Base-by-base conservation (phyloP, 2,797 vertebrate species). In the Dermochelys coriacea region DNA sequence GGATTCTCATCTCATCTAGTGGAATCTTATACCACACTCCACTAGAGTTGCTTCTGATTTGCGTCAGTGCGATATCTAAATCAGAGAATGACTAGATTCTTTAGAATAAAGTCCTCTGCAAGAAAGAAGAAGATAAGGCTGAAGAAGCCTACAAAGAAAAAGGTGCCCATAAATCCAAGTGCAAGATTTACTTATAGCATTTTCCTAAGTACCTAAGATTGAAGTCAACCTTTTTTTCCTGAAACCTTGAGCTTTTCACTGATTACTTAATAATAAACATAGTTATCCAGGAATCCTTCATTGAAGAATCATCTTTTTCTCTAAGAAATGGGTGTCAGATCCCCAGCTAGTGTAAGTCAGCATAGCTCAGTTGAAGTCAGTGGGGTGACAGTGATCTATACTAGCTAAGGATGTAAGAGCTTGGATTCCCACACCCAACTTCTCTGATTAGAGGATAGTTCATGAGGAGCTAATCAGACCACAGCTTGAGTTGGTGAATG, bases 341-440 rank as follows among this genome's bases (percentile, higher is more conserved):
- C 16, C 41, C 75, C 0, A 0, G n/a, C 37, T 41, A 68, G 18
- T 12, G 5, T 41, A 71, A 11, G 59, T 61, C 31, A 34, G 11
- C 3, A 51, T 52, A 52, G 37, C 49, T 79, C 59, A 45, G 16
- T 0, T 50, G 29, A 61, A 1, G 47, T 37, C 37, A 52, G 41
- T 16, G 49, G 37, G 93, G 10, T 37, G 54, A 78, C 15, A 75
- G 49, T 37, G 79, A 71, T 2, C 16, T 85, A 79, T 16, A 8
- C 0, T 57, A 64, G 6, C 19, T 92, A 25, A 55, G 31, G 29
- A 74, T 27, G 27, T 5, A 9, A 51, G 12, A n/a, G 1, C 16
- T 9, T 75, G 37, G 14, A 12, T 75, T 27, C 41, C 41, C 74
- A 77, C 29, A 29, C 27, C 4, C 45, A 12, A 49, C 45, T 77